Percentiles rank a stretch among this genome's conserved stretches.
Evolutionary conservation across 1,140 invertebrate species (phyloP).

Genomic region (Formica selysi): DNA sequence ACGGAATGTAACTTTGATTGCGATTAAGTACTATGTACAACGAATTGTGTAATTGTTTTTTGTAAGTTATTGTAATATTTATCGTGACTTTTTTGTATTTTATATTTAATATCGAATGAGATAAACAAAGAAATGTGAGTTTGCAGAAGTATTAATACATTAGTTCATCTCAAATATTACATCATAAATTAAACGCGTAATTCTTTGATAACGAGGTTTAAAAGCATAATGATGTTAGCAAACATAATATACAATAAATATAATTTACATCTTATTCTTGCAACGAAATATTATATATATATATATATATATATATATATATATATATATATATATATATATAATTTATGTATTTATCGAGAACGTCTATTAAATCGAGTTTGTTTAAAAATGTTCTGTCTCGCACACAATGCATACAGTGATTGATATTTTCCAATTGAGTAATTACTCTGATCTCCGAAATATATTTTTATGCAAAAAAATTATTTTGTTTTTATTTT

Average conservation of each 20-base stretch:
- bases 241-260: neutral
- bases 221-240: neutral
- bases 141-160: neutral
- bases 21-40: neutral
- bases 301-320: too few species aligned
- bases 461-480: too few species aligned
- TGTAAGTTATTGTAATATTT: conserved; percentile 10
- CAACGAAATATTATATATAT: neutral
- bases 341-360: conserved; percentile 5
- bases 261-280: neutral
- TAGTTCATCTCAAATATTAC: conserved; percentile 1
- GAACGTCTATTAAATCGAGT: too few species aligned
- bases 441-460: neutral
- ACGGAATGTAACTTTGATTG: neutral
- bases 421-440: neutral
- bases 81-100: neutral
- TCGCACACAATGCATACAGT: too few species aligned
- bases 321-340: conserved; percentile 6
- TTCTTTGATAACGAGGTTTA: neutral
- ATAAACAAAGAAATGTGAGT: neutral
- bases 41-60: conserved; percentile 1
- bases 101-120: neutral
- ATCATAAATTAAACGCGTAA: neutral
- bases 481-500: neutral
- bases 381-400: too few species aligned